phyloP scores from a whole-genome alignment of 2,797 vertebrate genomes.

The Sandelia bainsii region DNA sequence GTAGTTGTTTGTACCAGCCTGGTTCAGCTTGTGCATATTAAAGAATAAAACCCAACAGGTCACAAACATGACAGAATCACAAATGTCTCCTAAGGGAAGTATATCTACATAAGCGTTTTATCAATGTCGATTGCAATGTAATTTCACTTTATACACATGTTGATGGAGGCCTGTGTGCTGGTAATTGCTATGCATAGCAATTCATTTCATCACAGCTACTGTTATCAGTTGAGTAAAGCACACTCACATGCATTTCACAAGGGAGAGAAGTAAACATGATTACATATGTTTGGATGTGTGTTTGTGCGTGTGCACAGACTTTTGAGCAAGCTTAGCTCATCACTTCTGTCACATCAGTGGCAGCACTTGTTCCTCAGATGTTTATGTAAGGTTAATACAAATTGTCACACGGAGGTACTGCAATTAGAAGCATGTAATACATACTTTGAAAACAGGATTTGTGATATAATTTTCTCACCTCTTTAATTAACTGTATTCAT shows the following conservation, averaged over 20 bases:
- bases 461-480: neutral
- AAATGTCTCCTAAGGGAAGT: constrained; percentile 11
- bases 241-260: constrained; percentile 36
- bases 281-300: constrained; percentile 25
- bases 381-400: constrained; percentile 9
- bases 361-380: neutral
- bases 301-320: constrained; percentile 30
- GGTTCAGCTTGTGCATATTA: neutral
- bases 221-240: constrained; percentile 53
- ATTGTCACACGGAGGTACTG: neutral
- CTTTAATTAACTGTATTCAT: constrained; percentile 1
- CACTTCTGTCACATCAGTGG: constrained; percentile 9
- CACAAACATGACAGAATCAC: constrained; percentile 54
- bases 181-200: constrained; percentile 37
- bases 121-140: neutral
- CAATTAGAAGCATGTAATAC: constrained; percentile 8
- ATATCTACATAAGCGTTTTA: neutral
- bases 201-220: constrained; percentile 47
- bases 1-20: neutral
- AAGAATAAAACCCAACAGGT: constrained; percentile 24
- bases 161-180: constrained; percentile 12
- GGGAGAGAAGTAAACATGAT: constrained; percentile 38
- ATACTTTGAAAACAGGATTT: neutral
- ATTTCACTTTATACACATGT: constrained; percentile 68
- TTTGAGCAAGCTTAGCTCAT: neutral